Conservation (phyloP, 1,140 invertebrate species). For the Lepidurus arcticus region DNA sequence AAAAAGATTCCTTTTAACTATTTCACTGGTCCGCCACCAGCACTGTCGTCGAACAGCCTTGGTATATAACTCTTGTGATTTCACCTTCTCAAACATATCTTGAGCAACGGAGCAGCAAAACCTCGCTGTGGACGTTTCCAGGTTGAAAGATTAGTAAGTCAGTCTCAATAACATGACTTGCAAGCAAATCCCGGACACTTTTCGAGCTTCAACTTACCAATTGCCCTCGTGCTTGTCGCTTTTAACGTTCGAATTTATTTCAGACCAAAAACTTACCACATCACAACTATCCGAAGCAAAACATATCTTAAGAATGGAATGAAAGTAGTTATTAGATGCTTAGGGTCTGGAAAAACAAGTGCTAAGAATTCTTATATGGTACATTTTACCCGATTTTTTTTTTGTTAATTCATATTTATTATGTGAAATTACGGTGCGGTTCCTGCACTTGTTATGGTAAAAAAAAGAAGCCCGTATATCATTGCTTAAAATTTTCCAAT, state of each 20-base stretch:
- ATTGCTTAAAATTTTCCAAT: neutral
- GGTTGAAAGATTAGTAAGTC: too few relatives aligned
- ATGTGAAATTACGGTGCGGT: neutral
- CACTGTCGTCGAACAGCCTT: neutral
- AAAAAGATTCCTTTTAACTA: neutral
- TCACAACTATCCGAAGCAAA: neutral
- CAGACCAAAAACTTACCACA: neutral
- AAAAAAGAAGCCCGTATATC: neutral
- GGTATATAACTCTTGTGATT: neutral
- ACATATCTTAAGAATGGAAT: neutral
- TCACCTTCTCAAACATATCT: neutral
- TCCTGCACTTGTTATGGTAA: conserved; percentile 1
- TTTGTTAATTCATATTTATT: neutral
- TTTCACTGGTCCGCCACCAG: neutral
- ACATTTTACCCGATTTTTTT: neutral
- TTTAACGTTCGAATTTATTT: neutral
- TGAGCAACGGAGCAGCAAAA: neutral
- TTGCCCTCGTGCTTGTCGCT: neutral
- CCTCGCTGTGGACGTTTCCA: too few relatives aligned
- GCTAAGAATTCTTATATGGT: neutral
- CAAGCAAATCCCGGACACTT: neutral
- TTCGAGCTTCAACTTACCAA: neutral
- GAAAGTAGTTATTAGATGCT: neutral
- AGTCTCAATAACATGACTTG: too few relatives aligned
- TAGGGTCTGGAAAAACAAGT: neutral